Percentiles rank a stretch among this genome's conserved stretches.
These are phyloP conservation scores for Chloroclysta siterata DNA, from an alignment of 2,888 invertebrate species.

Conservation along the genomic window DNA sequence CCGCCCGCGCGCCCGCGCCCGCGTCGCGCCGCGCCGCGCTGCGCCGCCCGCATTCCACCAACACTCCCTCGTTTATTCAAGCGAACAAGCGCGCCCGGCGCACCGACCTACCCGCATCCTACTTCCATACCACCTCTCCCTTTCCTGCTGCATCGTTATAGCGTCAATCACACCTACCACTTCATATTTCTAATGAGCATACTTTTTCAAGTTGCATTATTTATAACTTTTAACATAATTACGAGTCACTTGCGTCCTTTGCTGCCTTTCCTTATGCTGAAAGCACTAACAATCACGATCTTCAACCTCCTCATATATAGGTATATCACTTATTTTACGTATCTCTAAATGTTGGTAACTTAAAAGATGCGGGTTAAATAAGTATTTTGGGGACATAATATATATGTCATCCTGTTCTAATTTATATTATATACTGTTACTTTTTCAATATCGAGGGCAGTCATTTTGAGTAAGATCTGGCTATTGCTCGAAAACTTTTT, in stretches of 20 bases:
- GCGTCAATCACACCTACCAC: not conserved
- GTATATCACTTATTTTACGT: not conserved
- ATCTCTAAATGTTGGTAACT: not conserved
- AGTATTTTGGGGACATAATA: not conserved
- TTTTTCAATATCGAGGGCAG: not conserved
- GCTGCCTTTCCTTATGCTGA: no score
- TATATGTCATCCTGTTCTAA: not conserved
- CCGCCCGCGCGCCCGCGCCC: conserved; percentile 66
- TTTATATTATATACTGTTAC: not conserved
- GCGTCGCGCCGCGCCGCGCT: conserved; percentile 62
- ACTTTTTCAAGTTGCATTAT: not conserved
- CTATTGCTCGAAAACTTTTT: not conserved
- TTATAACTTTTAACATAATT: not conserved
- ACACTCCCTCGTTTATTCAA: conserved; percentile 83
- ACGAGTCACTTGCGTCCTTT: not conserved
- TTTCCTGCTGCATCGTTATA: conserved; percentile 1
- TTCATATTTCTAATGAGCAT: not conserved
- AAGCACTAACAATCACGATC: not conserved
- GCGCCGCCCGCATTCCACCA: conserved; percentile 76
- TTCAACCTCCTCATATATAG: not conserved
- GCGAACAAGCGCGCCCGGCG: conserved; percentile 60
- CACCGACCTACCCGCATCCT: conserved; percentile 22
- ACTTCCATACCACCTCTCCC: conserved; percentile 8
- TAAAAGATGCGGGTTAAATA: not conserved
- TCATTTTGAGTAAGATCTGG: not conserved